Evolutionary conservation across 2,797 vertebrate genomes (phyloP).

Genomic region (Labeo calbasu): DNA sequence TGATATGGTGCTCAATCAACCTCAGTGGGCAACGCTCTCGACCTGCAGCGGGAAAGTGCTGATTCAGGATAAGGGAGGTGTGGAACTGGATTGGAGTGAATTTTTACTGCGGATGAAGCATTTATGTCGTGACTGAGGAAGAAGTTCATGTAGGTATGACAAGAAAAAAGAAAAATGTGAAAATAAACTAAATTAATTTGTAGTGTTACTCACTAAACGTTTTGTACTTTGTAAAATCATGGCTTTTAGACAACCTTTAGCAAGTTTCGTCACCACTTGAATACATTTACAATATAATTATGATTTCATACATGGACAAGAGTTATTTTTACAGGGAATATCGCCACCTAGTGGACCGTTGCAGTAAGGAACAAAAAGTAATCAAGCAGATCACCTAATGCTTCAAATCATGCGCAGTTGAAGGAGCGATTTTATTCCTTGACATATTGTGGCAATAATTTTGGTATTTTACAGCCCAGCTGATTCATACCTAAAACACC

Average conservation of each 20-base stretch:
- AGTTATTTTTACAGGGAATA: background rate
- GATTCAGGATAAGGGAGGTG: constrained; percentile 9
- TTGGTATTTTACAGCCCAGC: background rate
- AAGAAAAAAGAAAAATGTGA: background rate
- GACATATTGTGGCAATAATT: background rate
- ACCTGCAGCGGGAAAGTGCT: constrained; percentile 21
- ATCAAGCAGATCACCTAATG: background rate
- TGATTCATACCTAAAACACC: background rate
- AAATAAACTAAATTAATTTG: background rate
- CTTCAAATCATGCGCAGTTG: background rate
- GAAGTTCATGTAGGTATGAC: background rate
- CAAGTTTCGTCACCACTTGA: background rate
- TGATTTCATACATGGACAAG: background rate
- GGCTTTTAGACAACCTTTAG: background rate
- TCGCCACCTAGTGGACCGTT: constrained; percentile 9
- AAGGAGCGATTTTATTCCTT: background rate
- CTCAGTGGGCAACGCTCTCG: background rate
- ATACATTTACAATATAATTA: background rate
- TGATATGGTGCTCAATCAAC: constrained; percentile 29
- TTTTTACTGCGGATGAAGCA: constrained; percentile 29
- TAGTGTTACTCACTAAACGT: background rate
- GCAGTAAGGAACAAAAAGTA: background rate
- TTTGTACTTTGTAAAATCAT: background rate
- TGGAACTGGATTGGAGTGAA: background rate
- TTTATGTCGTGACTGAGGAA: background rate